Percentiles rank a stretch among this genome's conserved stretches.
phyloP scores from a whole-genome alignment of 2,888 invertebrate genomes.

The Gordius sp. region DNA sequence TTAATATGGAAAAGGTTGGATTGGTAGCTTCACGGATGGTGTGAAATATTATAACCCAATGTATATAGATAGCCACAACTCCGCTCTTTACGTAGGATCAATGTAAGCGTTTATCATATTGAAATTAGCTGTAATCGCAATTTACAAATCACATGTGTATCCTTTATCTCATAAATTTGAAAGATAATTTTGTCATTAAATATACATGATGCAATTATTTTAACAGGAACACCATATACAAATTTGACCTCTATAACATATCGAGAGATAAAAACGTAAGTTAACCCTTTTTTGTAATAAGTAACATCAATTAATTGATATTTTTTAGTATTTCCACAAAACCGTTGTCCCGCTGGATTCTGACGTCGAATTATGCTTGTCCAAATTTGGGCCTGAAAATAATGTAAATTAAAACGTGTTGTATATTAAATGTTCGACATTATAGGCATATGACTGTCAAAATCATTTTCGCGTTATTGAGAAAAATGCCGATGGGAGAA shows the following conservation, averaged over 20 bases:
- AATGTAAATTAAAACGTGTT: background rate
- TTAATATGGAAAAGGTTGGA: background rate
- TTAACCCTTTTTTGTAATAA: no score
- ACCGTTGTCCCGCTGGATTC: background rate
- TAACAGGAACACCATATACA: no score
- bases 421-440: background rate
- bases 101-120: background rate
- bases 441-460: constrained; percentile 12
- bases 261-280: no score
- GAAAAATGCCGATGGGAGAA: background rate
- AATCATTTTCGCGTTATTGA: constrained; percentile 9
- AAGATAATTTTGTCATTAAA: background rate
- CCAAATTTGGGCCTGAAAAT: constrained; percentile 3
- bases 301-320: no score
- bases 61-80: background rate
- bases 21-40: background rate
- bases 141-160: background rate
- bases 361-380: background rate
- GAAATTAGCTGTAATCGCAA: background rate
- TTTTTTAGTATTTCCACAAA: constrained; percentile 1
- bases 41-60: background rate
- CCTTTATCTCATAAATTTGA: background rate
- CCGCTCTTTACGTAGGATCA: background rate
- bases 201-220: background rate
- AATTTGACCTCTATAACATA: no score